Evolutionary conservation across 2,888 invertebrate species (phyloP), one percentile per base, ranked within the genome.

Genomic region (Mamestra brassicae): DNA sequence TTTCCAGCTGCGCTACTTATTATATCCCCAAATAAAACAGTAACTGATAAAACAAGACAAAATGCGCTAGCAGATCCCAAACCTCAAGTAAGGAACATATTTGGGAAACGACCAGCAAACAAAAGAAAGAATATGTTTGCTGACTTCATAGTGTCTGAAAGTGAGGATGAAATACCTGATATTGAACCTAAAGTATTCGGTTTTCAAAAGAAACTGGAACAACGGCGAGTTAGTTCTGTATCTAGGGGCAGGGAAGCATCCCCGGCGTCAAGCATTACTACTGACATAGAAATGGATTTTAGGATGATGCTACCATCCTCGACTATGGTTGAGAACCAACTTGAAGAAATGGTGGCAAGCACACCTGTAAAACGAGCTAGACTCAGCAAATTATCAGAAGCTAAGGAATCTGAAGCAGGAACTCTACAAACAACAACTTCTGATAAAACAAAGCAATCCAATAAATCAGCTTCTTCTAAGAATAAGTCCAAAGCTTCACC

Each of bases 221-320:
- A 85, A 50, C 85, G 84, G 64, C 80, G 83, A 67, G 77, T 85
- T 8, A 90, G 85, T 74, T 82, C 88, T 4, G 79, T 83, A 38
- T 88, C 90, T 42, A 89, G 81, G 50, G 86, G 81, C 5, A 86
- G 91, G 65, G 90, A 92, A 42, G 81, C 83, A 47, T 95, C 95
- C 2, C 92, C 87, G 3, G 85, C 90, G 2, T 92, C 93, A 7
- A 94, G 92, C 85, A 81, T 93, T 34, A 92, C 92, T 64, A 92
- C 90, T 65, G 95, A 96, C 77, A 90, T 93, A 70, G 96, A 96
- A 90, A 90, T 95, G 84, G 95, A 95, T 77, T 94, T 94, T 55
- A 95, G 95, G 94, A 92, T 90, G 70, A 89, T 91, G 17, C 80
- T 96, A 11, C 95, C 96, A 45, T 96, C 96, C 38, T 96, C 96